phyloP scores from a whole-genome alignment of 2,888 invertebrate species.

The Bursaphelenchus okinawaensis region DNA sequence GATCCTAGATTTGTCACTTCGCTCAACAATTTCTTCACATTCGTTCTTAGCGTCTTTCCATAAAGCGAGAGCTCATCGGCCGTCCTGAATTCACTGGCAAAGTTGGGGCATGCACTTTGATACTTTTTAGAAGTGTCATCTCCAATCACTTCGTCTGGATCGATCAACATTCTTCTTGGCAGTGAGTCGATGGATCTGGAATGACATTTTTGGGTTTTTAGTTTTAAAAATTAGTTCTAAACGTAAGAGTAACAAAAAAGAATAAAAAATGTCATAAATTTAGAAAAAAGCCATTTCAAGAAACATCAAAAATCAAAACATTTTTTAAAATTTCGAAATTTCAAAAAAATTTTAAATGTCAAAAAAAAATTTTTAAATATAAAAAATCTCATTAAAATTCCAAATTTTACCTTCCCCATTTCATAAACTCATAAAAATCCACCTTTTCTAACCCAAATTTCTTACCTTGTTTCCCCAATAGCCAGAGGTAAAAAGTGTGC shows the following conservation, averaged over 20 bases:
- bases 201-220: slow-evolving; percentile 11
- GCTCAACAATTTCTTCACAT: slow-evolving; percentile 22
- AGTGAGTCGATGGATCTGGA: slow-evolving; percentile 7
- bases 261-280: no score
- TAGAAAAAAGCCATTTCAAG: not conserved
- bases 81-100: slow-evolving; percentile 21
- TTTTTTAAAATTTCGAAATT: no score
- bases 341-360: no score
- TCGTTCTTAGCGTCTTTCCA: slow-evolving; percentile 20
- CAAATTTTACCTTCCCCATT: not conserved
- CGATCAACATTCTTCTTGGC: slow-evolving; percentile 37
- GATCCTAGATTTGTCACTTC: slow-evolving; percentile 12
- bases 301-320: no score
- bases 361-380: not conserved
- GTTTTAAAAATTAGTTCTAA: not conserved
- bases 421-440: not conserved
- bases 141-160: slow-evolving; percentile 39
- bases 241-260: no score
- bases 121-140: slow-evolving; percentile 20
- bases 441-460: not conserved
- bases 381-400: not conserved
- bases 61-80: slow-evolving; percentile 22
- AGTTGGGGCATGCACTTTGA: slow-evolving; percentile 25
- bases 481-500: slow-evolving; percentile 84
- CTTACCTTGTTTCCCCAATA: slow-evolving; percentile 27